phyloP scores from a whole-genome alignment of 1,140 invertebrate species.

The Neodiprion lecontei region DNA sequence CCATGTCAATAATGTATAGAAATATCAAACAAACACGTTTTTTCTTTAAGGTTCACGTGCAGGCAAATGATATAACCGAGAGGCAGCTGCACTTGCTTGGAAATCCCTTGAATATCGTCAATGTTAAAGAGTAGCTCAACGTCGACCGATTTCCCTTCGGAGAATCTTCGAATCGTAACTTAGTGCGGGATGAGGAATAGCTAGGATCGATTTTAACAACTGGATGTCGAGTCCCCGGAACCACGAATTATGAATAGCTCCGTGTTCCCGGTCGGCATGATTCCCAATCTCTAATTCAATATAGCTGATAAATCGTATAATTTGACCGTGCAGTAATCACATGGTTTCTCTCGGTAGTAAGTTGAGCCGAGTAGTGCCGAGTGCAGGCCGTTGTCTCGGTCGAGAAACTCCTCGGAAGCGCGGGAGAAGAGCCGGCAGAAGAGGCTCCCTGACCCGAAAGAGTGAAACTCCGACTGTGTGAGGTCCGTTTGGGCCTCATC shows the following conservation, averaged over 20 bases:
- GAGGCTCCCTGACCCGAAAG: constrained; percentile 2
- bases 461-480: constrained; percentile 1
- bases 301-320: constrained; percentile 7
- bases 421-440: background rate
- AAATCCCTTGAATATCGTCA: too few species aligned
- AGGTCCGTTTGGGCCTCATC: background rate
- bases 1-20: too few species aligned
- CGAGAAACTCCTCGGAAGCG: background rate
- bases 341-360: constrained; percentile 1
- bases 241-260: background rate
- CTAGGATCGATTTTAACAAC: too few species aligned
- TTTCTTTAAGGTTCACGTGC: too few species aligned
- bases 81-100: too few species aligned
- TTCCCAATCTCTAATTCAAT: background rate
- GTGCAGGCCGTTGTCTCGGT: background rate
- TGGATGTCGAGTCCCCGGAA: background rate
- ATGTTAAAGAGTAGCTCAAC: too few species aligned
- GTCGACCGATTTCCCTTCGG: too few species aligned
- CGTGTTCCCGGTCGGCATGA: background rate
- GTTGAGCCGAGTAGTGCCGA: background rate
- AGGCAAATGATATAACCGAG: too few species aligned
- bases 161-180: too few species aligned
- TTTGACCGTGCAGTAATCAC: background rate
- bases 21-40: too few species aligned
- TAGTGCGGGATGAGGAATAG: too few species aligned